Percentiles rank a stretch among this genome's conserved stretches.
These are phyloP conservation scores for Clanis bilineata DNA, from an alignment of 2,888 invertebrate genomes.

Conservation along the genomic window DNA sequence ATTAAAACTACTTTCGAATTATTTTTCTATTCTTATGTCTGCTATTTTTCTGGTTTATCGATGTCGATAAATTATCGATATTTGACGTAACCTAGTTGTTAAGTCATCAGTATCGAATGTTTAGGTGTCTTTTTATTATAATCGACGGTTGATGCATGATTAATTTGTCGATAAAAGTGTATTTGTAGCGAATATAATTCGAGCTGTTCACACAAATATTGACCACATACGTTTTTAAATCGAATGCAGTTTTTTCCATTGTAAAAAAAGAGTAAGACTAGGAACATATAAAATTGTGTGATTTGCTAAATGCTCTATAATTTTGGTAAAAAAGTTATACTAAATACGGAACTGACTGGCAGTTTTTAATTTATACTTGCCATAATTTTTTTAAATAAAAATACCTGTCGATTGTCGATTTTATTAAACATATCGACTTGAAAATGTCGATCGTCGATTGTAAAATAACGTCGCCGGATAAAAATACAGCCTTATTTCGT, in stretches of 20 bases:
- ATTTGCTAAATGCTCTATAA: too few relatives aligned
- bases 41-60: background rate
- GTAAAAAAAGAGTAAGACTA: too few relatives aligned
- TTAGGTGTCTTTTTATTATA: background rate
- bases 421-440: background rate
- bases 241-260: slow-evolving; percentile 17
- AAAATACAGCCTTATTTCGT: slow-evolving; percentile 38
- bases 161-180: background rate
- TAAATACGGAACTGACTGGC: too few relatives aligned
- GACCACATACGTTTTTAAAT: too few relatives aligned
- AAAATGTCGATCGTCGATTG: slow-evolving; percentile 1
- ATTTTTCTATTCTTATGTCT: background rate
- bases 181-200: too few relatives aligned
- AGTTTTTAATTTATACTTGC: too few relatives aligned
- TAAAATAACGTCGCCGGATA: background rate
- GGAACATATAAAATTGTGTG: too few relatives aligned
- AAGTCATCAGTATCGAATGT: background rate
- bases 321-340: too few relatives aligned
- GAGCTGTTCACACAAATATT: background rate
- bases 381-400: too few relatives aligned
- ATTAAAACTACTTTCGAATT: background rate
- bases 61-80: background rate
- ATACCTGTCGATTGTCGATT: too few relatives aligned
- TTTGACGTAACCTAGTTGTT: background rate
- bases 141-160: background rate